A percentile compares a stretch with the other conserved stretches of the same genome.
These are phyloP conservation scores for Dasypolia templi DNA, from an alignment of 2,888 invertebrate genomes.

Conservation along the genomic window DNA sequence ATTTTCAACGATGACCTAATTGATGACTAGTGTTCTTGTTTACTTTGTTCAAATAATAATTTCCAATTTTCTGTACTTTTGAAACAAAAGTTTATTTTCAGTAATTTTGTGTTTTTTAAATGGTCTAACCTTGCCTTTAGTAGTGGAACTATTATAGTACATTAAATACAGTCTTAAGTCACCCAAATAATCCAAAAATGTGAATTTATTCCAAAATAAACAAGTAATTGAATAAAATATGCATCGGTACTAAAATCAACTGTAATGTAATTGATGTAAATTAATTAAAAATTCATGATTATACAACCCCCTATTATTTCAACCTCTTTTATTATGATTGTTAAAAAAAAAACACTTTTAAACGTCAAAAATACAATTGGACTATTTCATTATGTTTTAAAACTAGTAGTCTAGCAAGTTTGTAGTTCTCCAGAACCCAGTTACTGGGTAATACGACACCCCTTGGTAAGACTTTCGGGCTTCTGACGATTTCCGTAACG, in stretches of 20 bases:
- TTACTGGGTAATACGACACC: too few species aligned
- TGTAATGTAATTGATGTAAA: not conserved
- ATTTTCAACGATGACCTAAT: not conserved
- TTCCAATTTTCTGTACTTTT: not conserved
- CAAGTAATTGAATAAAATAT: not conserved
- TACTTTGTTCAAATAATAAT: not conserved
- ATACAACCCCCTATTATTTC: slow-evolving; percentile 2
- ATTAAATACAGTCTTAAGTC: slow-evolving; percentile 7
- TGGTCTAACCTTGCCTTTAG: slow-evolving; percentile 1
- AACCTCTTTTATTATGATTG: too few species aligned
- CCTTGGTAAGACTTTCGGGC: too few species aligned
- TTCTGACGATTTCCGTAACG: too few species aligned
- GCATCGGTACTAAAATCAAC: not conserved
- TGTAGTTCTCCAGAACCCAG: too few species aligned
- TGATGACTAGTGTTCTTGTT: not conserved
- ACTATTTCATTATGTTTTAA: too few species aligned
- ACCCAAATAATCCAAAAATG: not conserved
- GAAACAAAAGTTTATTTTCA: not conserved
- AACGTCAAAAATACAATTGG: too few species aligned
- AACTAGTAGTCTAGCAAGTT: too few species aligned
- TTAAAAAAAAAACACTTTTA: too few species aligned
- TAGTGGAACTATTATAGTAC: not conserved
- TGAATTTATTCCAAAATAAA: slow-evolving; percentile 9
- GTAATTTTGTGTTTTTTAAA: not conserved
- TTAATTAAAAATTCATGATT: slow-evolving; percentile 7